A percentile compares a stretch with the other conserved stretches of the same genome.
Conservation (phyloP, 2,113 vertebrate species). For the Hippolais icterina region DNA sequence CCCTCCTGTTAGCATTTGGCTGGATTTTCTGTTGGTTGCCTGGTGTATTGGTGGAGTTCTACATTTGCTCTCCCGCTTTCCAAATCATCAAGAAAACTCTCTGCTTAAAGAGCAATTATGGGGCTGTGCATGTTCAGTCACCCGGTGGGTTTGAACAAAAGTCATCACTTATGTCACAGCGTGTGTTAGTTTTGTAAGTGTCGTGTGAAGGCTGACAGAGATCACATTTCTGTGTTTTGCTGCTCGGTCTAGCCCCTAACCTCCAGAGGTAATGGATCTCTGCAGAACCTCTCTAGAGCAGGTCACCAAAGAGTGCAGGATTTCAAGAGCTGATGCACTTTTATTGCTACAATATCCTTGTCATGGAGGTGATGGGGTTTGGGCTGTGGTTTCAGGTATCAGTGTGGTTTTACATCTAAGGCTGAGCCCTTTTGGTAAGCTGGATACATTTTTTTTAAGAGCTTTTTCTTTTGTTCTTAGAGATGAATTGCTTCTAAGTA, state of each 20-base stretch:
- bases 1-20: background rate
- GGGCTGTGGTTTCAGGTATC: constrained; percentile 15
- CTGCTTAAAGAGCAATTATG: background rate
- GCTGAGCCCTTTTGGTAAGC: background rate
- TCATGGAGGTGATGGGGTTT: background rate
- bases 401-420: background rate
- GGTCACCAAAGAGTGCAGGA: constrained; percentile 43
- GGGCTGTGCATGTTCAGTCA: background rate
- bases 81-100: background rate
- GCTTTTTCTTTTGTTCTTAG: background rate
- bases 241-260: background rate
- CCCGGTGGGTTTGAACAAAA: background rate
- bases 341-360: constrained; percentile 38
- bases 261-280: constrained; percentile 31
- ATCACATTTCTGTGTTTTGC: constrained; percentile 45
- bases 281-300: constrained; percentile 40
- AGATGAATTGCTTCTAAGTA: background rate
- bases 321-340: constrained; percentile 50
- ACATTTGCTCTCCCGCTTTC: background rate
- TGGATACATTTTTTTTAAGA: background rate
- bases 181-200: constrained; percentile 35
- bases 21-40: background rate
- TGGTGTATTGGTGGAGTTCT: background rate
- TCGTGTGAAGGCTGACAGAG: constrained; percentile 47
- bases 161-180: background rate